Evolutionary conservation across 2,113 vertebrate genomes (phyloP).

Genomic region (Eolophus roseicapilla): DNA sequence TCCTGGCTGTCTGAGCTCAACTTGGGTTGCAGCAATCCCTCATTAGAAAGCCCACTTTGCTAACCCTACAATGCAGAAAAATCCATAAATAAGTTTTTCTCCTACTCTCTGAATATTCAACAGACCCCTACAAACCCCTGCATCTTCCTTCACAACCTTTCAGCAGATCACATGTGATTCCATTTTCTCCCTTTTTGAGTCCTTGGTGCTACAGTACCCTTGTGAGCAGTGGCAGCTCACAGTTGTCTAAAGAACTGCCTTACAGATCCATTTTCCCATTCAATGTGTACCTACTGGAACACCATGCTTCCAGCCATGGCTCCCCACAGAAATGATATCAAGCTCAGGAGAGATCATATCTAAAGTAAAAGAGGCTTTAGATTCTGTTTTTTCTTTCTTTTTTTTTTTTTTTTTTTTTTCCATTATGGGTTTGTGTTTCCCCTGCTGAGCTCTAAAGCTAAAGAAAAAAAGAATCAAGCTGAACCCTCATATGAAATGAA

Average conservation of each 20-base stretch:
- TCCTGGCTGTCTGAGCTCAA: background rate
- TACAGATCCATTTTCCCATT: background rate
- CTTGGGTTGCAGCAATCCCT: background rate
- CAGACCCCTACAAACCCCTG: background rate
- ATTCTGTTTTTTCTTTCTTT: background rate
- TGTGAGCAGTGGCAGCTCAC: background rate
- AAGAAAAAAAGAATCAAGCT: background rate
- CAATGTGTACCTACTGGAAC: background rate
- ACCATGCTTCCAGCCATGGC: background rate
- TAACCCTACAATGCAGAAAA: background rate
- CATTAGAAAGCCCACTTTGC: background rate
- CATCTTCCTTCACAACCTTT: background rate
- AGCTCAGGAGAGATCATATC: background rate
- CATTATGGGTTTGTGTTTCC: background rate
- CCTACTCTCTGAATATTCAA: background rate
- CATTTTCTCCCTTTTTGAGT: background rate
- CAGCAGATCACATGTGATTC: background rate
- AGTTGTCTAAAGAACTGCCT: background rate
- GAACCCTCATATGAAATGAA: background rate
- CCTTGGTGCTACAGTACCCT: background rate
- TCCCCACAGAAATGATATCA: background rate
- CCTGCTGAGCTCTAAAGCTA: background rate
- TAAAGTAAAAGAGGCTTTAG: background rate
- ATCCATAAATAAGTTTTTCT: background rate
- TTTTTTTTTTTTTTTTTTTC: accelerated